These are phyloP conservation scores for Conistra vaccinii DNA, from an alignment of 2,888 invertebrate species.

Conservation along the genomic window DNA sequence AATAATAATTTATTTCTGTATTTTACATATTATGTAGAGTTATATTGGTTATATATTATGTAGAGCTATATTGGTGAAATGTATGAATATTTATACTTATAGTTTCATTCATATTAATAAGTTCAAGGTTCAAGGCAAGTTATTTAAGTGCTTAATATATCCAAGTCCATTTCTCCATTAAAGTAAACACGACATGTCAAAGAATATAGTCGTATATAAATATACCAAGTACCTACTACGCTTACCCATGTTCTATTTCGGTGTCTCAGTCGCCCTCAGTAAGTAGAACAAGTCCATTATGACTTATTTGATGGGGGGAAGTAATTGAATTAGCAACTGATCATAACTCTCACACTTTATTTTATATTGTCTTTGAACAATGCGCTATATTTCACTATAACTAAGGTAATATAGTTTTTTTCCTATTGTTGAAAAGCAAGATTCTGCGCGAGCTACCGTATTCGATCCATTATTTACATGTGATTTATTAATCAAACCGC, in stretches of 20 bases:
- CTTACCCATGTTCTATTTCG: slow-evolving; percentile 51
- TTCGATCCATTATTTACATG: slow-evolving; percentile 9
- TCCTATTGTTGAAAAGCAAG: slow-evolving; percentile 12
- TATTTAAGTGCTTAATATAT: slow-evolving; percentile 37
- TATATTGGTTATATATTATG: not conserved
- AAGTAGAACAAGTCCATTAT: slow-evolving; percentile 42
- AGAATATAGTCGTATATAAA: slow-evolving; percentile 28
- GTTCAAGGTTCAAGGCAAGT: slow-evolving; percentile 35
- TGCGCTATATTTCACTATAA: slow-evolving; percentile 32
- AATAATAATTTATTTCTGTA: too few relatives aligned
- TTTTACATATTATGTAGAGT: too few relatives aligned
- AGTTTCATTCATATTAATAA: slow-evolving; percentile 34
- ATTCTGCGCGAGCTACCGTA: slow-evolving; percentile 9
- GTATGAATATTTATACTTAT: slow-evolving; percentile 42
- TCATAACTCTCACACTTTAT: slow-evolving; percentile 34
- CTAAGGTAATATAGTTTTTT: slow-evolving; percentile 3
- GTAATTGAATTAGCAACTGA: slow-evolving; percentile 52
- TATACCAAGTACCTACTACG: slow-evolving; percentile 37
- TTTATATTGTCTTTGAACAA: slow-evolving; percentile 32
- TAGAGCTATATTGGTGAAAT: slow-evolving; percentile 1
- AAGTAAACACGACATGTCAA: slow-evolving; percentile 30
- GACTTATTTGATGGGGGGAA: slow-evolving; percentile 59
- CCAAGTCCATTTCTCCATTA: slow-evolving; percentile 34
- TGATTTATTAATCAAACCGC: slow-evolving; percentile 20
- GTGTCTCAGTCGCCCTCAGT: slow-evolving; percentile 32